Evolutionary conservation across 2,888 invertebrate genomes (phyloP).

Genomic region (Drosophila paracracens): DNA sequence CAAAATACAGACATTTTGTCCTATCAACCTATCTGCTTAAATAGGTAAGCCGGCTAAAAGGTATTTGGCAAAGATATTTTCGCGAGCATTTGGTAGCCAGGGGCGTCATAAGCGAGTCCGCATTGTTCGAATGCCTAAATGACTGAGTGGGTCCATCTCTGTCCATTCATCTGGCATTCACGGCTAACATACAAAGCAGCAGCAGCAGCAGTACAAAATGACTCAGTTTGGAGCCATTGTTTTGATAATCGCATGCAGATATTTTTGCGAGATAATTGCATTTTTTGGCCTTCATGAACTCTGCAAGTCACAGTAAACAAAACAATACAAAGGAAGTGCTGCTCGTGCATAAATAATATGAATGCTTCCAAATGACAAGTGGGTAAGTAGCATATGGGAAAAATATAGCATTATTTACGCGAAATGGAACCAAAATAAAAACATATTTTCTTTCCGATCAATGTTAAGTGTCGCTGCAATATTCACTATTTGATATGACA

Average conservation of each 20-base stretch:
- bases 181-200: background rate
- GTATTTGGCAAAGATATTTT: background rate
- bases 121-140: constrained; percentile 11
- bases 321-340: background rate
- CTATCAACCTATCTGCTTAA: background rate
- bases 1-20: background rate
- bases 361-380: background rate
- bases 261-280: constrained; percentile 7
- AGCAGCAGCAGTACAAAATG: background rate
- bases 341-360: background rate
- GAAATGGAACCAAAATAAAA: background rate
- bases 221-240: background rate
- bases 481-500: background rate
- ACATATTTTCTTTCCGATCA: background rate
- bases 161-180: constrained; percentile 2
- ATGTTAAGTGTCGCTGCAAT: background rate
- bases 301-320: constrained; percentile 1
- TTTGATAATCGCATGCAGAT: background rate
- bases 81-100: background rate
- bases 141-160: constrained; percentile 1
- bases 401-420: background rate
- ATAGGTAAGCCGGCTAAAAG: background rate
- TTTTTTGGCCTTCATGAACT: background rate
- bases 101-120: background rate
- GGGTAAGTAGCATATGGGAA: background rate